These are phyloP conservation scores for Phalacrocorax carbo DNA, from an alignment of 2,113 vertebrate genomes.

Conservation along the genomic window DNA sequence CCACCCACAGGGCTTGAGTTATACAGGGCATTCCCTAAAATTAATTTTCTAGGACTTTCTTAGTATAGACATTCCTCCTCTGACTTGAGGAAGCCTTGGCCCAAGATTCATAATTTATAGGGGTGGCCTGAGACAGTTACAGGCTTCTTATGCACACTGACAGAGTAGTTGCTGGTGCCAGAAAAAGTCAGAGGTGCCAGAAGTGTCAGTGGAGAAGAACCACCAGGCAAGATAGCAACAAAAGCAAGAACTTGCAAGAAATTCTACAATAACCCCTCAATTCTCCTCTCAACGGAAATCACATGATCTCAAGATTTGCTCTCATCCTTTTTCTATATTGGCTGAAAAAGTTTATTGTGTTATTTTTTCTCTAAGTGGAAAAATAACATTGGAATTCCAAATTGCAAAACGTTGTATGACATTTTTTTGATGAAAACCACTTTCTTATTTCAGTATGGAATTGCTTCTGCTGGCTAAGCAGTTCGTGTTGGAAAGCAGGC, in stretches of 20 bases:
- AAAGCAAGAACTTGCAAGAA: background rate
- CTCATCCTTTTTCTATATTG: background rate
- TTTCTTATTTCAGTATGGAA: background rate
- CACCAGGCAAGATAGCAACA: background rate
- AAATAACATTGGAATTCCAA: background rate
- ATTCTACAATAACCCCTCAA: background rate
- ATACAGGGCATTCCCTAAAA: background rate
- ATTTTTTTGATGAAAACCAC: fast-evolving
- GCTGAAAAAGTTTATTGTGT: background rate
- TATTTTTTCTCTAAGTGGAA: background rate
- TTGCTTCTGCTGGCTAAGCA: background rate
- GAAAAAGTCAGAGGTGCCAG: background rate
- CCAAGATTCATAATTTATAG: background rate
- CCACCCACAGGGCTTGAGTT: background rate
- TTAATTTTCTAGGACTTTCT: background rate
- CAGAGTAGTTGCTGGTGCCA: background rate
- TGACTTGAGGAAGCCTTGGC: background rate
- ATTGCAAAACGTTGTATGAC: background rate
- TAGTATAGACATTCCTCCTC: background rate
- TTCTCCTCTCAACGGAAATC: background rate
- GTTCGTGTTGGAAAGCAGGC: background rate
- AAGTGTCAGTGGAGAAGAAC: background rate
- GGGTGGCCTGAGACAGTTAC: background rate
- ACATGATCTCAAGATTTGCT: background rate
- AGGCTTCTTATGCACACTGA: background rate